Base-by-base conservation (phyloP, 2,113 vertebrate species). In the Loxodonta africana region DNA sequence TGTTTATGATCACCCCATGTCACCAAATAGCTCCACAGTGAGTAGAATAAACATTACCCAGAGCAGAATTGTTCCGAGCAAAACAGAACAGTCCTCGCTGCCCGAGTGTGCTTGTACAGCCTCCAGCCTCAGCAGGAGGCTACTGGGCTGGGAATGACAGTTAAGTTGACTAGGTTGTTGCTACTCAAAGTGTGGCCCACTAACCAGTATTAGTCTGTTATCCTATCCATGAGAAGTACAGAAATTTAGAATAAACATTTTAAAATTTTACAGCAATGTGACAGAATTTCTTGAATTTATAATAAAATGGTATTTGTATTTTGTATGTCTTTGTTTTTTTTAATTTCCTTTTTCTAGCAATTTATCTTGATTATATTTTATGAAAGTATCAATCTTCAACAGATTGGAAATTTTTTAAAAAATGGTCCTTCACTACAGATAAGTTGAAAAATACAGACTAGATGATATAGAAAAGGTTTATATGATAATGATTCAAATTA, bases 351-450 rank as follows among this genome's bases (percentile, higher is more conserved):
- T 97, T 65, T 69, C 51, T 80, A 67, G 21, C 71, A 46, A 81
- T 76, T 94, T 44, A 48, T 80, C 87, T 95, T 73, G 87, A 74
- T 74, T 78, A 41, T 53, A 37, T 65, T 92, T 95, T 93, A 93
- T 83, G 44, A 73, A 94, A 94, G 4, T 92, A 69, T 63, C 25
- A n/a, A 23, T 57, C 73, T 86, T 3, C 5, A 84, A 8, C 2
- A 88, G 57, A 62, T 57, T 88, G 28, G 48, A 88, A 46, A 30
- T 62, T 77, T 90, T 97, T 95, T 18, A 0, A 25, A 26, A 83
- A 71, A 18, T 48, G 26, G 15, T 77, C 44, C 67, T 83, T 95
- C 51, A 74, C 62, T 26, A 92, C 26, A 81, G n/a, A 26, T n/a
- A 96, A 71, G 90, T 74, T 62, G 46, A 67, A 63, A 53, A 95